Conservation (phyloP, 2,113 vertebrate genomes). For the Lagopus muta region DNA sequence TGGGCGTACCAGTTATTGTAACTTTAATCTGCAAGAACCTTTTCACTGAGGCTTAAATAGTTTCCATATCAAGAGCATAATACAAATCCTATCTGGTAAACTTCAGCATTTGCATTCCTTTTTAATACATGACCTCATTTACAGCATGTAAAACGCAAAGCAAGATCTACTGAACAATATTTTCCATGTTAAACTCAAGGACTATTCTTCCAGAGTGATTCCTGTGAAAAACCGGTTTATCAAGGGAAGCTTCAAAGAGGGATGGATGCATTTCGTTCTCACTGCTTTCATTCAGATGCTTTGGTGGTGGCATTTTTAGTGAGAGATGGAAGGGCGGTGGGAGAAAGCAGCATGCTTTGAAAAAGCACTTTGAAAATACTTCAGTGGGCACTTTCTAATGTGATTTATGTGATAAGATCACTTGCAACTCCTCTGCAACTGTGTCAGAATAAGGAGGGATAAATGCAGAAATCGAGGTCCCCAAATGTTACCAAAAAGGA, state of each 20-base stretch:
- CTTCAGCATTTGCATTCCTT: background rate
- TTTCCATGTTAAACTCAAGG: background rate
- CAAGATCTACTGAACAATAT: background rate
- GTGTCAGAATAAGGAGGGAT: background rate
- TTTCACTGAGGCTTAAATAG: constrained; percentile 16
- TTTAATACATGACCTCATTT: constrained; percentile 34
- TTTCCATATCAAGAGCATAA: background rate
- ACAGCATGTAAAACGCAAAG: background rate
- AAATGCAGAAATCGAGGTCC: background rate
- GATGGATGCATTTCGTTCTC: background rate
- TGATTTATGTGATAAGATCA: background rate
- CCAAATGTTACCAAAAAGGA: background rate
- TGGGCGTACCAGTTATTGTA: constrained; percentile 2
- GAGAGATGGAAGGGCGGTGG: background rate
- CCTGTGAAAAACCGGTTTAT: background rate
- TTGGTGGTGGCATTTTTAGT: background rate
- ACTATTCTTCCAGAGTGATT: background rate
- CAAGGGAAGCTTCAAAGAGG: background rate
- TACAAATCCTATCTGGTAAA: constrained; percentile 5
- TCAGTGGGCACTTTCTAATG: background rate
- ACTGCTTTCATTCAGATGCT: background rate
- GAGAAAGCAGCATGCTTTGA: background rate
- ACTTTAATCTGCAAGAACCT: constrained; percentile 41
- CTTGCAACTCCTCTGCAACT: background rate
- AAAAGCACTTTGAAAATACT: background rate